These are phyloP conservation scores for Tilapia sparmanii DNA, from an alignment of 2,113 vertebrate species.

Conservation along the genomic window DNA sequence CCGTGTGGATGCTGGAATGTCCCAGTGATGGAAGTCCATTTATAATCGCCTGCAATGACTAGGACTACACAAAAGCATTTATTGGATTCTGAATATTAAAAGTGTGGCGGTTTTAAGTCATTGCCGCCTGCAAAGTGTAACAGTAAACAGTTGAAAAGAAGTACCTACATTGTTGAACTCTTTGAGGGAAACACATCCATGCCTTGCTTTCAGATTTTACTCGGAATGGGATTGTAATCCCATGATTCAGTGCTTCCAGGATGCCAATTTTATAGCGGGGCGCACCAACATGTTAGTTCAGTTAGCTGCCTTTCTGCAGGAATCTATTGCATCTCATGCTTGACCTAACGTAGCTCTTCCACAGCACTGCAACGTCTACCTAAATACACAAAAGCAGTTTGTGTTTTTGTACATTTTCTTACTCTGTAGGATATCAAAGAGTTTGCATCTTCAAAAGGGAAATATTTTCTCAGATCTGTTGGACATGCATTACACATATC, in stretches of 20 bases:
- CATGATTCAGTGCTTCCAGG: constrained; percentile 31
- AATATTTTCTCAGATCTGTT: not conserved
- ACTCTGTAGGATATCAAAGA: not conserved
- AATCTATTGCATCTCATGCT: constrained; percentile 30
- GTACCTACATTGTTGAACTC: not conserved
- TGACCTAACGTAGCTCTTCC: constrained; percentile 25
- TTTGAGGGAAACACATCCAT: constrained; percentile 1
- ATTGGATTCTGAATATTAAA: not conserved
- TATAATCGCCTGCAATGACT: not conserved
- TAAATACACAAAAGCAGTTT: not conserved
- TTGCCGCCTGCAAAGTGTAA: not conserved
- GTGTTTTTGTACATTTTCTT: constrained; percentile 20
- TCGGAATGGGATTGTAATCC: not conserved
- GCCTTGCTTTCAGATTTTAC: constrained; percentile 24
- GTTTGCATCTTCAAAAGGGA: constrained; percentile 1
- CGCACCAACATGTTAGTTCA: constrained; percentile 7
- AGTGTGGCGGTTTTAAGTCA: not conserved
- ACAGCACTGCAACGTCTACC: not conserved
- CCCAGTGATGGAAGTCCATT: not conserved
- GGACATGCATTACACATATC: not conserved
- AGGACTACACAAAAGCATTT: not conserved
- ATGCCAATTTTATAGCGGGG: constrained; percentile 10
- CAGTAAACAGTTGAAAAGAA: not conserved
- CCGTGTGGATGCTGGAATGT: not conserved
- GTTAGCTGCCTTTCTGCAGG: constrained; percentile 33